Evolutionary conservation across 2,113 vertebrate genomes (phyloP).

Genomic region (Rissa tridactyla): DNA sequence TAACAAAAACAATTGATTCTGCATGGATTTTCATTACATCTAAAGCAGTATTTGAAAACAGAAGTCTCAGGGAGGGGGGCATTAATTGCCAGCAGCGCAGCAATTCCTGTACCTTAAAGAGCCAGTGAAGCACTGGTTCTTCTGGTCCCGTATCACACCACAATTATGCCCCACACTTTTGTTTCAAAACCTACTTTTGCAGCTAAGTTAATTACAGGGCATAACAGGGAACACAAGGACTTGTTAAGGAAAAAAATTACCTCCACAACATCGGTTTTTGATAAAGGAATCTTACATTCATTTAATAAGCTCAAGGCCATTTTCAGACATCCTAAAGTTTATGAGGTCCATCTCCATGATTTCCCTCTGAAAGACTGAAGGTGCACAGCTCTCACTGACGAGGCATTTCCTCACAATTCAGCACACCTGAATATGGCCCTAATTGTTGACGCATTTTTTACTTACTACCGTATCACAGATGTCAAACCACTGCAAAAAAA

Average conservation of each 20-base stretch:
- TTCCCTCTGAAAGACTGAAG: neutral
- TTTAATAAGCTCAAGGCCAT: neutral
- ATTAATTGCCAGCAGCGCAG: neutral
- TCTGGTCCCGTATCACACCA: neutral
- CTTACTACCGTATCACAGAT: neutral
- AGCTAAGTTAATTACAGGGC: neutral
- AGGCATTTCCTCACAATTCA: neutral
- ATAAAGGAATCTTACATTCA: neutral
- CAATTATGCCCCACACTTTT: neutral
- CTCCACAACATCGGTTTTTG: neutral
- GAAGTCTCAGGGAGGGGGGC: accelerated
- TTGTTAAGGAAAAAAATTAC: neutral
- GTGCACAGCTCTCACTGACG: neutral
- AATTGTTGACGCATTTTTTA: neutral
- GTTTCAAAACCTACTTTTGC: neutral
- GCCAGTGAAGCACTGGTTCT: neutral
- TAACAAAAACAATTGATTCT: neutral
- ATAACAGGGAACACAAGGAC: neutral
- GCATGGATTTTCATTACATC: neutral
- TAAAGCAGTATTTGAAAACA: neutral
- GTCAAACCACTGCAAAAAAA: neutral
- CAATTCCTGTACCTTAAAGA: neutral
- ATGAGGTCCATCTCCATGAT: accelerated
- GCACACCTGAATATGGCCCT: neutral
- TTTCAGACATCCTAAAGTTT: neutral